phyloP scores from a whole-genome alignment of 2,113 vertebrate species.

The Callaeas wilsoni region DNA sequence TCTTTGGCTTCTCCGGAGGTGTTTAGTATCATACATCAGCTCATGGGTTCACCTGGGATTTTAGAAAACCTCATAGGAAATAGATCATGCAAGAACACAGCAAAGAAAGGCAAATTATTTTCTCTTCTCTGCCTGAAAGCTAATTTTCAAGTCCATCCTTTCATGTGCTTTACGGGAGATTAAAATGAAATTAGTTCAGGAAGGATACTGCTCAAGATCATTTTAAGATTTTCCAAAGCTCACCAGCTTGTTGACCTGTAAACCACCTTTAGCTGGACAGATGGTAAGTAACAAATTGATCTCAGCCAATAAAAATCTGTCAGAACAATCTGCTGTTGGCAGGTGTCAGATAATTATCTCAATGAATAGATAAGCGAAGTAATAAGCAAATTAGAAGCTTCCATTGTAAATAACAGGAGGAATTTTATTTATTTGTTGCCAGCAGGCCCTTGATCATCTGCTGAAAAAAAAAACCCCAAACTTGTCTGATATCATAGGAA shows the following conservation, averaged over 20 bases:
- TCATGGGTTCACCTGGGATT: not conserved
- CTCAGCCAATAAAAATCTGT: slow-evolving; percentile 83
- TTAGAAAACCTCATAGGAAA: not conserved
- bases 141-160: slow-evolving; percentile 21
- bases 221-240: slow-evolving; percentile 62
- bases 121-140: not conserved
- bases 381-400: slow-evolving; percentile 74
- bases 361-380: slow-evolving; percentile 77
- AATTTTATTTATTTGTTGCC: slow-evolving; percentile 78
- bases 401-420: slow-evolving; percentile 71
- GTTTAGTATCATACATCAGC: not conserved
- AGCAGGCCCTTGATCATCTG: not conserved
- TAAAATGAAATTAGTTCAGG: slow-evolving; percentile 51
- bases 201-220: slow-evolving; percentile 27
- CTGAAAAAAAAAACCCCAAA: not conserved
- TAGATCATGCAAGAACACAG: not conserved
- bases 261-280: slow-evolving; percentile 88
- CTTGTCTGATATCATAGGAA: not conserved
- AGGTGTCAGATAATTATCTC: slow-evolving; percentile 94
- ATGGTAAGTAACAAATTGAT: slow-evolving; percentile 83
- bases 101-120: not conserved
- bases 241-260: slow-evolving; percentile 79
- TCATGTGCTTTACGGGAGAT: slow-evolving; percentile 17
- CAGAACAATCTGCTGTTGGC: slow-evolving; percentile 90
- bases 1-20: not conserved